phyloP scores from a whole-genome alignment of 1,140 invertebrate genomes.

The Delia radicum region DNA sequence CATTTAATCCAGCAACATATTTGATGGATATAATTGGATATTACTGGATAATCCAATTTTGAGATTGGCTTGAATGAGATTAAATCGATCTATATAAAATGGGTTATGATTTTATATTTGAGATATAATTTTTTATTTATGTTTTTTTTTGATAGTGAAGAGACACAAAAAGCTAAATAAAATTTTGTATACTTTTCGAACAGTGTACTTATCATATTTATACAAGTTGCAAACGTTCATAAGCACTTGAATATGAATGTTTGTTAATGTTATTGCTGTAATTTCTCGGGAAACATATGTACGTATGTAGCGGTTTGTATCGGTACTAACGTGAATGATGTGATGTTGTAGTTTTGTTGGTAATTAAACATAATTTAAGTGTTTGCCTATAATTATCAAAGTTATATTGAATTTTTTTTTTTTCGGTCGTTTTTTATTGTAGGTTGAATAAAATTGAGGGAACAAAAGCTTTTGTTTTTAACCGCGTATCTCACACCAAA shows the following conservation, averaged over 20 bases:
- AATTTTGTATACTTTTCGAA: too few species aligned
- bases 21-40: too few species aligned
- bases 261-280: background rate
- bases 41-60: too few species aligned
- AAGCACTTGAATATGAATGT: background rate
- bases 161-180: background rate
- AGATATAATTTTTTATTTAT: too few species aligned
- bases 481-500: background rate
- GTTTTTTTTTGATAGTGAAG: too few species aligned
- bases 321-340: background rate
- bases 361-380: background rate
- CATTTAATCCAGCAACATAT: too few species aligned
- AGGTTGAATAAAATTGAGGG: background rate
- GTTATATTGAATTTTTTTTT: background rate
- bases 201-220: too few species aligned
- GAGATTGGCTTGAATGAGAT: too few species aligned
- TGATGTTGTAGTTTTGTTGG: too few species aligned
- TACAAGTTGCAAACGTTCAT: background rate
- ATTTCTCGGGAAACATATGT: background rate
- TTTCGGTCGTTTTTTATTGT: background rate
- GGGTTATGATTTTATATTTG: too few species aligned
- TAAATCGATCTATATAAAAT: too few species aligned
- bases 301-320: background rate
- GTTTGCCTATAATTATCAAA: background rate
- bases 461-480: background rate